Conservation (phyloP, 1,140 invertebrate species). For the Pachyrhynchus sulphureomaculatus region DNA sequence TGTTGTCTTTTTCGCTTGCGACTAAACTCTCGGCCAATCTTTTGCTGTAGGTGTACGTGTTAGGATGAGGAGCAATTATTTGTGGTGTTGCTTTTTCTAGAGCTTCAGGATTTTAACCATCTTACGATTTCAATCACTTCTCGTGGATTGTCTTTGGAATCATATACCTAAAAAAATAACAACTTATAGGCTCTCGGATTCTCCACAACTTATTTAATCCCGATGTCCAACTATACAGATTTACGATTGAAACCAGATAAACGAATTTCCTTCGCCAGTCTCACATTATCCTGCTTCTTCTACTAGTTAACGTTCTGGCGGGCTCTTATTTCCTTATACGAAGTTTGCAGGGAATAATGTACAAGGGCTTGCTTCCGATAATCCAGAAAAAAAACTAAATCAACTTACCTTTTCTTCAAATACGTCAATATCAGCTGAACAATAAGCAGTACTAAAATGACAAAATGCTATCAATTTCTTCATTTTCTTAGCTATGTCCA, state of each 20-base stretch:
- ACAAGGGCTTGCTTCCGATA: too few species aligned
- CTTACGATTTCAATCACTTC: conserved; percentile 68
- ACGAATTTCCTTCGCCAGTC: too few species aligned
- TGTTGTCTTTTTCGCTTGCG: conserved; percentile 55
- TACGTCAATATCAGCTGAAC: conserved; percentile 61
- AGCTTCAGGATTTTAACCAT: conserved; percentile 69
- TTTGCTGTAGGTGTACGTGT: conserved; percentile 75
- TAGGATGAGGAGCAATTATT: conserved; percentile 68
- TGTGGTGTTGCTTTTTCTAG: conserved; percentile 66
- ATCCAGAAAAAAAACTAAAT: too few species aligned
- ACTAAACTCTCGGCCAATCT: too few species aligned
- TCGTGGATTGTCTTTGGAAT: conserved; percentile 63
- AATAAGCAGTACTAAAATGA: conserved; percentile 77
- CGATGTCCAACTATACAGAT: too few species aligned
- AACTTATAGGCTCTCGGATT: too few species aligned
- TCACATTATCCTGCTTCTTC: too few species aligned
- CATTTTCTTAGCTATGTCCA: conserved; percentile 64
- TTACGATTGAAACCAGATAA: too few species aligned
- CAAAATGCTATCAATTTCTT: conserved; percentile 65
- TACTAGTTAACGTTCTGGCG: too few species aligned
- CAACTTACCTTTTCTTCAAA: conserved; percentile 60
- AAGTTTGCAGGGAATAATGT: too few species aligned
- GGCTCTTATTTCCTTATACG: too few species aligned
- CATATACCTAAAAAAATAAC: conserved; percentile 57
- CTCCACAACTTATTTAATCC: too few species aligned